Percentiles rank a stretch among this genome's conserved stretches.
Conservation (phyloP, 2,888 invertebrate genomes). For the Sicus ferrugineus region DNA sequence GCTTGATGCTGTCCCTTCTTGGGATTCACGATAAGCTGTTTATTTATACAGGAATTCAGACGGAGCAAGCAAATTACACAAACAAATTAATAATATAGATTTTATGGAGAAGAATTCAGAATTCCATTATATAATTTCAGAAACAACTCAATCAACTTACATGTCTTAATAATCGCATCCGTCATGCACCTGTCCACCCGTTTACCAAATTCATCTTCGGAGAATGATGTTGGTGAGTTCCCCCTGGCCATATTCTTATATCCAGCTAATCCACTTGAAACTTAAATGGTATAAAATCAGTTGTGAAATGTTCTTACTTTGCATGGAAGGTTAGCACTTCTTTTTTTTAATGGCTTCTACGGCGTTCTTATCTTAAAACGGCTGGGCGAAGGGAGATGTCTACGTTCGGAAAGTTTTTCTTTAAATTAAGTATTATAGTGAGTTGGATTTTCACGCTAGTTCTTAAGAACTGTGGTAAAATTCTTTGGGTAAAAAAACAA, state of each 20-base stretch:
- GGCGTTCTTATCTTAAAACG: not conserved
- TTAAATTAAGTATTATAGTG: not conserved
- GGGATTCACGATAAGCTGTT: no score
- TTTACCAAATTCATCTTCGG: conserved; percentile 21
- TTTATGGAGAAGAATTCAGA: no score
- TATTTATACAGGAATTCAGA: no score
- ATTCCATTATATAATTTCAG: not conserved
- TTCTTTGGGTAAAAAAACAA: no score
- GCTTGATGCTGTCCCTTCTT: no score
- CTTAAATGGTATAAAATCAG: not conserved
- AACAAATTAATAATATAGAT: no score
- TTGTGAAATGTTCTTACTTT: no score
- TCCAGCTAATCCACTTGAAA: no score
- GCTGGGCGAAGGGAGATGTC: not conserved
- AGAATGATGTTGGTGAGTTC: not conserved
- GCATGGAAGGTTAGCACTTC: not conserved
- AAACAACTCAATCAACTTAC: not conserved
- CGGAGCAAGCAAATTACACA: no score
- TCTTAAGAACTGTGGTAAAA: no score
- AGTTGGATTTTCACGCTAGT: no score
- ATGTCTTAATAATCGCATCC: conserved; percentile 12
- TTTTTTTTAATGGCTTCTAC: not conserved
- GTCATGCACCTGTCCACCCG: conserved; percentile 16
- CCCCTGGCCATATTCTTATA: not conserved
- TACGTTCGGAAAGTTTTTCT: not conserved